phyloP scores from a whole-genome alignment of 2,888 invertebrate species.

The Amaurobius ferox region DNA sequence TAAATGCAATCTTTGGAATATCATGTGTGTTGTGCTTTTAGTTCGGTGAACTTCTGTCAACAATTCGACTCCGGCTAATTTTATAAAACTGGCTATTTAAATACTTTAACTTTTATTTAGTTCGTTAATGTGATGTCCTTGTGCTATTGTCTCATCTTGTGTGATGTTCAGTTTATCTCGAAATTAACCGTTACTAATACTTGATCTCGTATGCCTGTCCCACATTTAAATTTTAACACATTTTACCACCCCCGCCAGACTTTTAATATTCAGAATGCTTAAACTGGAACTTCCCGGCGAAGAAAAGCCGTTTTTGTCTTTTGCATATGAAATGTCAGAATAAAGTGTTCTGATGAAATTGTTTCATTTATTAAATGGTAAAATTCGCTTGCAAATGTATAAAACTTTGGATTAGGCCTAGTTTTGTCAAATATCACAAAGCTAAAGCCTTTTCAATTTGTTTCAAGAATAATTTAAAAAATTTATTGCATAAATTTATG shows the following conservation, averaged over 20 bases:
- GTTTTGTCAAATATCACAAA: no score
- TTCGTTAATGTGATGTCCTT: constrained; percentile 26
- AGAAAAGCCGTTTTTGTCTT: constrained; percentile 35
- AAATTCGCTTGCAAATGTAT: no score
- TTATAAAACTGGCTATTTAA: constrained; percentile 57
- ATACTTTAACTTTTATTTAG: constrained; percentile 26
- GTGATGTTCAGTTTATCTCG: constrained; percentile 39
- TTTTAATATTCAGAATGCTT: constrained; percentile 13
- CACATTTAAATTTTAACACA: constrained; percentile 41
- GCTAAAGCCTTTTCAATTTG: no score
- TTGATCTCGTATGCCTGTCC: neutral
- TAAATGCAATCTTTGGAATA: constrained; percentile 16
- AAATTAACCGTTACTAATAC: neutral
- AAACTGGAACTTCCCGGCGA: constrained; percentile 2
- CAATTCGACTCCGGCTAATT: constrained; percentile 65
- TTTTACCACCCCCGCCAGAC: constrained; percentile 27
- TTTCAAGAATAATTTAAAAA: no score
- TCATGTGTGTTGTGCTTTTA: constrained; percentile 61
- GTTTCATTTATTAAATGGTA: no score
- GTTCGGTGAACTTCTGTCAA: constrained; percentile 66
- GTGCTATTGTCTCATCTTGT: constrained; percentile 18
- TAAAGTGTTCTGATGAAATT: constrained; percentile 45
- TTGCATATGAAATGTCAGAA: constrained; percentile 51
- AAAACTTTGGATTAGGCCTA: no score
- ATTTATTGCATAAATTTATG: no score